Base-by-base conservation (phyloP, 2,113 vertebrate genomes). In the Serilophus lunatus region DNA sequence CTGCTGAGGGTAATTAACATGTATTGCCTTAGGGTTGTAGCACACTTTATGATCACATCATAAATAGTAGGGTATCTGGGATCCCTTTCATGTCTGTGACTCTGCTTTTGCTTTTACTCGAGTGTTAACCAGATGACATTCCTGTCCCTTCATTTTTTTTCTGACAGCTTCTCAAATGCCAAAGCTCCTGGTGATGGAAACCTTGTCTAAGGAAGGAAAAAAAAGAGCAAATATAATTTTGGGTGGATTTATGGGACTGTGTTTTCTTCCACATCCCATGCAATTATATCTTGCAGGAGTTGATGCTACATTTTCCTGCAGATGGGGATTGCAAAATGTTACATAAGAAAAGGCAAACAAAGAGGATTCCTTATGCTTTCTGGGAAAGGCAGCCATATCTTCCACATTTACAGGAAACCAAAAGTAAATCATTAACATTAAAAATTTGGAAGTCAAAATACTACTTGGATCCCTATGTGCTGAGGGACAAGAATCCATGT, bases 11-110 rank as follows among this genome's bases (percentile, higher is more conserved):
- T 70, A 92, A 94, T 96, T 92, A 88, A 66, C 57, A 18, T 81
- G 51, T 65, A 94, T 65, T 95, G 88, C 86, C 82, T 76, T 50
- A 29, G 80, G 76, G 74, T 45, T 44, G 40, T 19, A 64, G 82
- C 86, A 76, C n/a, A 56, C 18, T 88, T 97, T 95, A 95, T 69
- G 82, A 45, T 92, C 96, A 81, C 72, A 63, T 53, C 94, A 88
- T 93, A 94, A 97, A 95, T 38, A 70, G 63, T 18, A 38, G 83
- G 65, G 45, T 83, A 94, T 93, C 86, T 90, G 44, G 31, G 51
- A 45, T 77, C 86, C 81, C 84, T 92, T 96, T 95, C 86, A 95
- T 94, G 91, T 93, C 76, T 71, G 61, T 83, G 38, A 36, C 69
- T 63, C 86, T 84, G 71, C 56, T 95, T 95, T 94, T 86, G 50